Conservation (phyloP, 2,888 invertebrate species). For the Spialia ferax region DNA sequence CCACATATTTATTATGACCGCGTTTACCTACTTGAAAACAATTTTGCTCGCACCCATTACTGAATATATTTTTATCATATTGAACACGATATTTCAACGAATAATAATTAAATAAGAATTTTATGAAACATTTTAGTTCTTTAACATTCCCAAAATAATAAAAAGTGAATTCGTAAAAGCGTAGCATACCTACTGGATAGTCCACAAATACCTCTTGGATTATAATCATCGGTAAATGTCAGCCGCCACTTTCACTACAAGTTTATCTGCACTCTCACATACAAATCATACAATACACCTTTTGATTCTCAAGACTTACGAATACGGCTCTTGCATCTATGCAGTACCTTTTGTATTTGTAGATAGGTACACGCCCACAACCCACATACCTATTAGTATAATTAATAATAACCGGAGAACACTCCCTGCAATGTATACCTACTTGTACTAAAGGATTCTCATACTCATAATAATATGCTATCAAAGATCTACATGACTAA, state of each 20-base stretch:
- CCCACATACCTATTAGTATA: neutral
- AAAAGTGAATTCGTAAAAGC: neutral
- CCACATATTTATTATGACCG: no score
- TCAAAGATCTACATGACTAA: constrained; percentile 19
- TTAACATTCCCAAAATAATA: neutral
- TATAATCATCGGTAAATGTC: constrained; percentile 26
- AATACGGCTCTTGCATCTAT: neutral
- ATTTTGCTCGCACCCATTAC: no score
- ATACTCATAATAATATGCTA: constrained; percentile 3
- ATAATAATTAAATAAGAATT: no score
- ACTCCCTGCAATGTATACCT: constrained; percentile 13
- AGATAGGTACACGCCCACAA: neutral
- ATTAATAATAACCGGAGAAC: constrained; percentile 12
- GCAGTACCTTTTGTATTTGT: neutral
- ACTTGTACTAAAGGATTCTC: constrained; percentile 1
- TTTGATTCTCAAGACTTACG: neutral
- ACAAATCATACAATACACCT: no score
- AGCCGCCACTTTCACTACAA: constrained; percentile 33
- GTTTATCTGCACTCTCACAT: constrained; percentile 27
- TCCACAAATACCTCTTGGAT: constrained; percentile 12
- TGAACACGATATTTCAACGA: no score
- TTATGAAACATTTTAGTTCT: no score
- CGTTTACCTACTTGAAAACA: no score
- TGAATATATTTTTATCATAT: no score
- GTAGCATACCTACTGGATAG: constrained; percentile 2